phyloP scores from a whole-genome alignment of 1,140 invertebrate species.

The Phortica variegata region DNA sequence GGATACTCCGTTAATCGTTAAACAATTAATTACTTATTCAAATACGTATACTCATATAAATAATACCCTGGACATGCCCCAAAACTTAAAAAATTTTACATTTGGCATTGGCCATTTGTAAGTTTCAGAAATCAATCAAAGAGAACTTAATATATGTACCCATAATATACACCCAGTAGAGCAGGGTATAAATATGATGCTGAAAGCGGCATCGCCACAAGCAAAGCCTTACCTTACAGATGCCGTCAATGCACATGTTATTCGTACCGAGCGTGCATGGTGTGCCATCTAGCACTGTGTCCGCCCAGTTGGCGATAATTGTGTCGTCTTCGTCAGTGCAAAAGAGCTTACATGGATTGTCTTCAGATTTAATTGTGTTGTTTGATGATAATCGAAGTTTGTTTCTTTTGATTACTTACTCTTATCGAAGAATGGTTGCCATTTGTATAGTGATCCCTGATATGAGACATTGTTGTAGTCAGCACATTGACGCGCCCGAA shows the following conservation, averaged over 20 bases:
- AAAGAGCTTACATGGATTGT: conserved; percentile 76
- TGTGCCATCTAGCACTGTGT: conserved; percentile 75
- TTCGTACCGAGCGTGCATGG: conserved; percentile 74
- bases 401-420: conserved; percentile 58
- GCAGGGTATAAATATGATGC: too few relatives aligned
- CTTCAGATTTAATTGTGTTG: conserved; percentile 56
- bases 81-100: background rate
- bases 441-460: conserved; percentile 74
- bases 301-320: conserved; percentile 71
- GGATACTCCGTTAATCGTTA: background rate
- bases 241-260: conserved; percentile 80
- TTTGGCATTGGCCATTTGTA: too few relatives aligned
- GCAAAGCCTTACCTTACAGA: conserved; percentile 65
- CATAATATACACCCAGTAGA: too few relatives aligned
- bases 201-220: too few relatives aligned
- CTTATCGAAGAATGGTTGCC: conserved; percentile 81
- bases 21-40: too few relatives aligned
- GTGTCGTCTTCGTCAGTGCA: conserved; percentile 73
- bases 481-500: conserved; percentile 76
- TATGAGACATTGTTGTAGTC: conserved; percentile 73
- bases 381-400: background rate
- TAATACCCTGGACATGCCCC: too few relatives aligned
- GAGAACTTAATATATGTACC: too few relatives aligned
- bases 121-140: too few relatives aligned
- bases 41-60: too few relatives aligned